Base-by-base conservation (phyloP, 2,113 vertebrate genomes). In the Aythya baeri region DNA sequence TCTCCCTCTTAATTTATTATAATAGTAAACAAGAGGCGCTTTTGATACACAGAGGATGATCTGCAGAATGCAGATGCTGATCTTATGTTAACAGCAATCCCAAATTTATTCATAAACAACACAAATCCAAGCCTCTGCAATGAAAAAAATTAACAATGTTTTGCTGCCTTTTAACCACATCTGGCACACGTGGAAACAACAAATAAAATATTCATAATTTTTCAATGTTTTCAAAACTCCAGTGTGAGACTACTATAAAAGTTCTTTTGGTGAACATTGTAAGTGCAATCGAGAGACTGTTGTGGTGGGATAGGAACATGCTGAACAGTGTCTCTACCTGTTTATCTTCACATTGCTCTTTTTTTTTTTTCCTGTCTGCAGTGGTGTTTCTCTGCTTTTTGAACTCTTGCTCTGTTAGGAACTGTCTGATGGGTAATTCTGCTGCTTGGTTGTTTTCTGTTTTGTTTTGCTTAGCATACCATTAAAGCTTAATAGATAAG, bases 401-500 rank as follows among this genome's bases (percentile, higher is more conserved):
- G 52, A 52, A 7, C 25, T 34, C 59, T 16, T 38, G 2, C 21
- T 79, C 25, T 73, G 6, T 52, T 38, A 38, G 20, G 57, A 15
- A 1, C 29, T 85, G 20, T 74, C 22, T 89, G 62, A n/a, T 27
- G 13, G 8, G 38, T 58, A 14, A 61, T 49, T 52, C 29, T 68
- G 49, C 31, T 74, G 2, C 27, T 76, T 79, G 13, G 23, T 52
- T 52, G 23, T 52, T 52, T 52, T 52, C 36, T 62, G 25, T 34
- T 61, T 61, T 13, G 6, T 34, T 15, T 36, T 38, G 61, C 0
- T 0, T 67, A n/a, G 43, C 32, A 50, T 73, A 32, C 22, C 29
- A 50, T 0, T 81, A 43, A 4, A 36, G 36, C 36, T 36, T 36
- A 36, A 36, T 36, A 81, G 29, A 67, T 44, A 44, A 85, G 22